phyloP scores from a whole-genome alignment of 2,113 vertebrate species.

The Rattus rattus region DNA sequence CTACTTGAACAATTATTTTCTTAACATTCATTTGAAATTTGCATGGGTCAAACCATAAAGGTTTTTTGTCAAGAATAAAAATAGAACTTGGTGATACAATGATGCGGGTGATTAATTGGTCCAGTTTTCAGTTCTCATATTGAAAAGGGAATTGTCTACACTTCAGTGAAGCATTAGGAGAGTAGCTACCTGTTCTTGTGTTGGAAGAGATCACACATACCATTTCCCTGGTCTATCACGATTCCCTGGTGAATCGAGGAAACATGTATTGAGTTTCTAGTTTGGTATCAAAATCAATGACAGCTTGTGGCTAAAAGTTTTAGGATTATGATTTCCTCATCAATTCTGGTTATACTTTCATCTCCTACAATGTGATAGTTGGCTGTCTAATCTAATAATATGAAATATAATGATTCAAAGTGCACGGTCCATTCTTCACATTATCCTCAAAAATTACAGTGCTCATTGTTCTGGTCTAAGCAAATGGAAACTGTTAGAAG shows the following conservation, averaged over 20 bases:
- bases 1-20: constrained; percentile 47
- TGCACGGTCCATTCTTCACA: not conserved
- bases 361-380: not conserved
- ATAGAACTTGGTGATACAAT: constrained; percentile 48
- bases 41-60: constrained; percentile 22
- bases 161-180: not conserved
- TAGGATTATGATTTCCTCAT: constrained; percentile 55
- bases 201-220: constrained; percentile 32
- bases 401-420: not conserved
- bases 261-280: constrained; percentile 18
- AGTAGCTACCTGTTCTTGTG: not conserved
- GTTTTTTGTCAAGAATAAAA: constrained; percentile 68
- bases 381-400: not conserved
- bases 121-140: constrained; percentile 20
- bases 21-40: constrained; percentile 61
- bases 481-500: not conserved
- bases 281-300: constrained; percentile 68
- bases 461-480: not conserved
- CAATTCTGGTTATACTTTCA: constrained; percentile 15
- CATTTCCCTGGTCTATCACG: not conserved
- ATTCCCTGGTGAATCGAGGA: not conserved
- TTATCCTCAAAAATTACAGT: not conserved
- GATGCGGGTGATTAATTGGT: constrained; percentile 46
- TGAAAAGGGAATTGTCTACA: not conserved
- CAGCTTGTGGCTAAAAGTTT: not conserved